These are phyloP conservation scores for Dinoponera quadriceps DNA, from an alignment of 1,140 invertebrate species.

Conservation along the genomic window DNA sequence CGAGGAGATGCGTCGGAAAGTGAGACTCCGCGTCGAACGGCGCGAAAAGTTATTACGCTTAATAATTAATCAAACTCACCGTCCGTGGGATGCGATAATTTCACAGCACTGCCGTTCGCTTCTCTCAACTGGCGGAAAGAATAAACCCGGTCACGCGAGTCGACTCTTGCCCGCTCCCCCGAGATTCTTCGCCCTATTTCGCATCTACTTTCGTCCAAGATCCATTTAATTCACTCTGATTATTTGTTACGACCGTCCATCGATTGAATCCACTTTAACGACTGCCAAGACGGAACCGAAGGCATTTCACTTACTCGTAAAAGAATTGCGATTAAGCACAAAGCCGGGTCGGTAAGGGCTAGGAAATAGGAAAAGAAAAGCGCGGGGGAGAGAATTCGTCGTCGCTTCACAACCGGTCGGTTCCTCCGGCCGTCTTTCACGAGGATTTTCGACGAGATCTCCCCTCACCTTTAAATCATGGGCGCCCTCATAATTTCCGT, in stretches of 20 bases:
- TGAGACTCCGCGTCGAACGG: background rate
- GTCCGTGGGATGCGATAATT: background rate
- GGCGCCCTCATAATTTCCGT: constrained; percentile 70
- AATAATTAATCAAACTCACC: constrained; percentile 33
- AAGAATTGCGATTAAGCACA: constrained; percentile 68
- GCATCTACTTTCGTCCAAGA: constrained; percentile 36
- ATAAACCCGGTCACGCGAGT: constrained; percentile 42
- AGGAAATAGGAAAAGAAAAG: background rate
- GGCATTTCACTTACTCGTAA: constrained; percentile 57
- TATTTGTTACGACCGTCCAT: constrained; percentile 59
- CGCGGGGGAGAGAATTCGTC: constrained; percentile 32
- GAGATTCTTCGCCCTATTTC: constrained; percentile 43
- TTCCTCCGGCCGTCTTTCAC: constrained; percentile 59
- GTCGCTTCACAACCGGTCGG: constrained; percentile 38
- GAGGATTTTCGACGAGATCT: constrained; percentile 62
- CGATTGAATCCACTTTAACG: constrained; percentile 64
- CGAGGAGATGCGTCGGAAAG: background rate
- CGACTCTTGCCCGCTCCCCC: constrained; percentile 16
- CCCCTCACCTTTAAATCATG: constrained; percentile 62
- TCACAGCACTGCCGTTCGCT: background rate
- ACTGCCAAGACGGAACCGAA: constrained; percentile 52
- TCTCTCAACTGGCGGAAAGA: constrained; percentile 9
- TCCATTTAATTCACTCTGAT: constrained; percentile 62
- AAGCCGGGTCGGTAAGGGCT: constrained; percentile 34
- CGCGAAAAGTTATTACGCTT: background rate